Evolutionary conservation across 2,888 invertebrate species (phyloP), one percentile per base, ranked within the genome.

Genomic region (Chrysolina oricalcia): DNA sequence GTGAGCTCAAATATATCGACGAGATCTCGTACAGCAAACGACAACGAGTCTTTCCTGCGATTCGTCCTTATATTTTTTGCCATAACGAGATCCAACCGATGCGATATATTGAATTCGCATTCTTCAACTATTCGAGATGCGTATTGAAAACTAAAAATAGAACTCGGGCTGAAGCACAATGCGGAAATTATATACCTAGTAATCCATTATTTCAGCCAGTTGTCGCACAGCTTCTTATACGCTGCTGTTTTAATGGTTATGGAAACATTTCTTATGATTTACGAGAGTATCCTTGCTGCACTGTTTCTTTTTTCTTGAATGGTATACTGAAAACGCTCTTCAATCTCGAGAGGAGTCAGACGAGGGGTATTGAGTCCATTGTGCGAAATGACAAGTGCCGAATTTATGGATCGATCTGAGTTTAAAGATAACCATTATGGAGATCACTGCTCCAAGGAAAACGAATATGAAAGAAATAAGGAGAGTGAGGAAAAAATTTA

Each of bases 61-160:
- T 72, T 75, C 70, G 72, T 72, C 75, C 75, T 72, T 69, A 75
- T 53, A 75, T 69, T 75, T 75, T 75, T 72, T 72, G 64, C 76
- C 62, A 72, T 70, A 70, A 66, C 35, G 41, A 73, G 70, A 66
- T 75, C 70, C 72, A 72, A 70, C 66, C 75, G 74, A 76, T 70
- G 78, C 78, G 79, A 81, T 80, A 78, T 81, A 81, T 81, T 78
- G 79, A 81, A 81, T 77, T 81, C 79, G 71, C 81, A 81, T 82
- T 82, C 82, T 75, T 68, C 68, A 64, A 70, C 67, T 71, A 75
- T 72, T 64, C 68, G 67, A 68, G 53, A 68, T 68, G 68, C 68
- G 68, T 68, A 68, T 41, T 53, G 68, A 53, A 72, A 75, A 68
- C 75, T 75, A 75, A 75, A 75, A 75, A 75, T 75, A 75, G 75